Base-by-base conservation (phyloP, 2,113 vertebrate genomes). In the Gobius niger region DNA sequence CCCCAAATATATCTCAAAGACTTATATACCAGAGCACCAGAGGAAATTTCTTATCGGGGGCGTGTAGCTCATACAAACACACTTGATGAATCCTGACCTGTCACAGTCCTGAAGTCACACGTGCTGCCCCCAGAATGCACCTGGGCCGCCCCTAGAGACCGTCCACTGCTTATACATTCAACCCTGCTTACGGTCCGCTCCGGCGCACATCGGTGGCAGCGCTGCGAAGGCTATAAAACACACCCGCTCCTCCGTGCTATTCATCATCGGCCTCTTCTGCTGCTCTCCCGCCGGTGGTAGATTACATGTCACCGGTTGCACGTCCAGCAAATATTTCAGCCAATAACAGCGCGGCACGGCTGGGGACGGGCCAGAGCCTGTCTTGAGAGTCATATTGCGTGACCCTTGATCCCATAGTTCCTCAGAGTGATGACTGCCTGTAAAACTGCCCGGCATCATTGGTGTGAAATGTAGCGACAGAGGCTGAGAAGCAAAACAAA, bases 241-340 rank as follows among this genome's bases (percentile, higher is more conserved):
- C 14, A 40, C 62, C 77, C 34, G 15, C 75, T 66, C 65, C 10
- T 63, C 53, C 44, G 34, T 60, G 70, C 76, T 72, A 90, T 87
- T 86, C 78, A 87, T 90, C 72, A 80, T 61, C 47, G 2, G 42
- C 67, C 62, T 80, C 79, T 52, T 63, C 77, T 63, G 42, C 42
- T 64, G 50, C 76, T 66, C 76, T 13, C 56, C 77, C 70, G 76
- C 80, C 69, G 66, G 80, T 71, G 72, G 72, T 85, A 86, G 87
- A 90, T 90, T 86, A 90, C 85, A 85, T 85, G 87, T 91, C 84
- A 87, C 84, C 87, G 82, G 85, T 76, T 71, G 77, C 79, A 69
- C 67, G 57, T 73, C 8, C 70, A 87, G 83, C 83, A 84, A 72
- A 90, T 90, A 89, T 91, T 87, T 90, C 80, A 88, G 82, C 68